A percentile compares a stretch with the other conserved stretches of the same genome.
These are phyloP conservation scores for Drosophila acutilabella DNA, from an alignment of 2,888 invertebrate species.

Conservation along the genomic window DNA sequence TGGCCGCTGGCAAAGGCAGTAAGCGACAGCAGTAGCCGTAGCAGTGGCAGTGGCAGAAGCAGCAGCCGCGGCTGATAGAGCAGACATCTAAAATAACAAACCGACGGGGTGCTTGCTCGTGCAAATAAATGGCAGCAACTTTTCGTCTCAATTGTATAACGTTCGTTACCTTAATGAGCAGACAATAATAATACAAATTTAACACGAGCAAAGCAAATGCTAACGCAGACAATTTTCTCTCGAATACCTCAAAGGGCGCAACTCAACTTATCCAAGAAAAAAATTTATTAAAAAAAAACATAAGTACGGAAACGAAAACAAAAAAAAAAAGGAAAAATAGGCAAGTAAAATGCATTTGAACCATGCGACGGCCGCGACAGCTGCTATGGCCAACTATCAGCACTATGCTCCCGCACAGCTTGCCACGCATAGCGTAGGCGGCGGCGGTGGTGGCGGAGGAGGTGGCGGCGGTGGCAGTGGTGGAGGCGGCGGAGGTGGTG, in stretches of 20 bases:
- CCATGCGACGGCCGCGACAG: conserved; percentile 81
- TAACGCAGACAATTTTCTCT: conserved; percentile 54
- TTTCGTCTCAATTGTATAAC: conserved; percentile 62
- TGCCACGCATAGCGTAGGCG: conserved; percentile 67
- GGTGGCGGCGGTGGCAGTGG: conserved; percentile 47
- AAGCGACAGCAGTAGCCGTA: conserved; percentile 34
- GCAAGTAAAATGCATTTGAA: conserved; percentile 80
- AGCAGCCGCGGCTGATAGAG: conserved; percentile 57
- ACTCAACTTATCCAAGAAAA: conserved; percentile 29
- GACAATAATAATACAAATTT: conserved; percentile 64
- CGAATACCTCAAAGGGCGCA: conserved; percentile 78
- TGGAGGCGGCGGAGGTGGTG: conserved; percentile 47
- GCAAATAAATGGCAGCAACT: conserved; percentile 62
- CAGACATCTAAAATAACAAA: conserved; percentile 82
- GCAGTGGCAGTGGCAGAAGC: conserved; percentile 13
- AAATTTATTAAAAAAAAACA: background rate
- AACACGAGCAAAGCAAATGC: conserved; percentile 26
- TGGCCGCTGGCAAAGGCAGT: conserved; percentile 51
- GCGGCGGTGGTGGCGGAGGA: conserved; percentile 49
- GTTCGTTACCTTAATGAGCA: conserved; percentile 53
- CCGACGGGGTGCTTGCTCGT: conserved; percentile 58
- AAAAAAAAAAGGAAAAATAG: conserved; percentile 9
- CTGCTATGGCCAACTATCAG: conserved; percentile 83
- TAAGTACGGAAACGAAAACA: background rate
- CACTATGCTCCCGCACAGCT: conserved; percentile 82